A percentile compares a stretch with the other conserved stretches of the same genome.
Evolutionary conservation across 2,888 invertebrate genomes (phyloP).

Genomic region (Hirtodrosophila confusa): DNA sequence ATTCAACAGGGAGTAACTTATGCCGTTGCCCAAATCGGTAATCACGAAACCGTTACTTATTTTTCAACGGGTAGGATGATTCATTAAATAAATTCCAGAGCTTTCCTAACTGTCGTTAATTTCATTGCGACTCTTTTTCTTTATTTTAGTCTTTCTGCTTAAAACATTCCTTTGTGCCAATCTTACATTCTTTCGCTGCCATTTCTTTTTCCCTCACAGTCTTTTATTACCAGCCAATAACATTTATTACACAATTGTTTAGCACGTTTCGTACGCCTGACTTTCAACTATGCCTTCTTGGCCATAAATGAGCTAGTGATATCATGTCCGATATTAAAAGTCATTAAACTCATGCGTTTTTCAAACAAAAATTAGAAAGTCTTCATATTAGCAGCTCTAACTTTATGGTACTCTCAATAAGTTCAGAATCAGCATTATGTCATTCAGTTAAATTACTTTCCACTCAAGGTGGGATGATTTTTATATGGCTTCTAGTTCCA

Average conservation of each 20-base stretch:
- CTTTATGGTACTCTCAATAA: constrained; percentile 3
- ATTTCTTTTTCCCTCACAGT: too few species aligned
- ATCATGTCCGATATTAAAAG: constrained; percentile 29
- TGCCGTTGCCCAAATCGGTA: too few species aligned
- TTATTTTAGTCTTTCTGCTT: too few species aligned
- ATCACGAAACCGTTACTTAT: too few species aligned
- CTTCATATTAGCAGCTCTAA: not conserved
- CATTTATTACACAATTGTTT: constrained; percentile 20
- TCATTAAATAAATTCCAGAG: too few species aligned
- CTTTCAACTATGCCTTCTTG: constrained; percentile 1
- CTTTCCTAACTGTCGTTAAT: too few species aligned
- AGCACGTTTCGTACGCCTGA: constrained; percentile 47
- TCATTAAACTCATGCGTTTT: constrained; percentile 23
- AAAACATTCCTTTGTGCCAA: too few species aligned
- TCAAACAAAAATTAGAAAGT: constrained; percentile 5
- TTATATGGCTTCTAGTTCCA: constrained; percentile 9
- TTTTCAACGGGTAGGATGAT: too few species aligned
- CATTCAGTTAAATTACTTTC: constrained; percentile 14
- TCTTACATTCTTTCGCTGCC: too few species aligned
- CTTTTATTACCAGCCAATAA: constrained; percentile 8
- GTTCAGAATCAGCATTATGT: constrained; percentile 15
- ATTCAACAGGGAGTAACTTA: too few species aligned
- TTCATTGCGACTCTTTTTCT: too few species aligned
- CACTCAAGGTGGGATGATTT: constrained; percentile 17
- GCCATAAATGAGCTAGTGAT: constrained; percentile 30